A percentile compares a stretch with the other conserved stretches of the same genome.
phyloP scores from a whole-genome alignment of 1,140 invertebrate species.

The Maconellicoccus hirsutus region DNA sequence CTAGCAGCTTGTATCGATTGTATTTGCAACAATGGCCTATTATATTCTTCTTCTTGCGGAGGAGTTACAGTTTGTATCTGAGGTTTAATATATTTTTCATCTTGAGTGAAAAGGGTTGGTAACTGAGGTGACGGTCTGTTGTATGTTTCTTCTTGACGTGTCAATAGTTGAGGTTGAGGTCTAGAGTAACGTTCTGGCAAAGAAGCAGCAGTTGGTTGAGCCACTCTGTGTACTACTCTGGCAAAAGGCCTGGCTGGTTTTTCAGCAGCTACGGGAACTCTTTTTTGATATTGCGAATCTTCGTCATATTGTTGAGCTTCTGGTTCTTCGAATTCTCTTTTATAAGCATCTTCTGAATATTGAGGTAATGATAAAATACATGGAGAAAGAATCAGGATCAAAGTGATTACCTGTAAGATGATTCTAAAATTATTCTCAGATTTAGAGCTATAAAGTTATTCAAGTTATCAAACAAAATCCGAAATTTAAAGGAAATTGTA shows the following conservation, averaged over 20 bases:
- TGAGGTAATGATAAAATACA: background rate
- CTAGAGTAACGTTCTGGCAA: background rate
- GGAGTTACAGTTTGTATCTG: background rate
- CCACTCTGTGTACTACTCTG: background rate
- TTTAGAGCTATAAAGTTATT: too few species aligned
- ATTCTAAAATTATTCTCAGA: background rate
- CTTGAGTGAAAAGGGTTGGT: background rate
- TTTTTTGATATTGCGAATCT: background rate
- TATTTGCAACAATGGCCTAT: background rate
- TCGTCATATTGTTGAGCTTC: background rate
- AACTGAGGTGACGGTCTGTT: background rate
- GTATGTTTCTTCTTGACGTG: background rate
- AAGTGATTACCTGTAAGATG: background rate
- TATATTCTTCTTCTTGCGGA: slow-evolving; percentile 13
- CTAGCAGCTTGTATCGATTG: background rate
- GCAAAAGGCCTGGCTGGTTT: background rate
- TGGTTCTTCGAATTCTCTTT: background rate
- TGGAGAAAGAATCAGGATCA: background rate
- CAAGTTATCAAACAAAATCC: too few species aligned
- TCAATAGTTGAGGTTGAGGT: background rate
- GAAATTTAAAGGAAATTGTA: too few species aligned
- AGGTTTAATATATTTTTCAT: slow-evolving; percentile 23
- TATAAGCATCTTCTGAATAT: background rate
- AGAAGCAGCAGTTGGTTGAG: background rate
- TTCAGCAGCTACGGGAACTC: background rate